phyloP scores from a whole-genome alignment of 2,113 vertebrate genomes.

The Sitta europaea region DNA sequence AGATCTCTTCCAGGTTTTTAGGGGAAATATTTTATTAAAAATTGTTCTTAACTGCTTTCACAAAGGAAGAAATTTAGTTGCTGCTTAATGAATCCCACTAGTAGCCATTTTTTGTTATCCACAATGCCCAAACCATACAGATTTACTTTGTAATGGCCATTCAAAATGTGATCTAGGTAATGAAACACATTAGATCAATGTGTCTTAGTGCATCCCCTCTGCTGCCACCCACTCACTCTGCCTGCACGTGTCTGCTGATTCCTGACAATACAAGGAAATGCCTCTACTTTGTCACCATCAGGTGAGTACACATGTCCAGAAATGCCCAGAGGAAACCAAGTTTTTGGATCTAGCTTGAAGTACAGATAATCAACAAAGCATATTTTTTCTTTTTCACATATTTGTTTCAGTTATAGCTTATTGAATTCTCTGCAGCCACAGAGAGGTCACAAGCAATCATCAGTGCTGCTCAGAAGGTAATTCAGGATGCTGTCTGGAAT shows the following conservation, averaged over 20 bases:
- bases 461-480: not conserved
- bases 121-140: not conserved
- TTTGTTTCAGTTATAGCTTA: slow-evolving; percentile 46
- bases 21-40: not conserved
- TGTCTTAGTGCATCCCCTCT: not conserved
- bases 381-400: not conserved
- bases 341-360: not conserved
- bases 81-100: not conserved
- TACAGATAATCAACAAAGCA: not conserved
- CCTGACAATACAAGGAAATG: not conserved
- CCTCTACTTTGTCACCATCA: not conserved
- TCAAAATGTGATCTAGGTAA: slow-evolving; percentile 39
- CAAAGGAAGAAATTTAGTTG: not conserved
- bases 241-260: not conserved
- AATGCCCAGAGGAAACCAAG: not conserved
- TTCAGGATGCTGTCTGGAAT: not conserved
- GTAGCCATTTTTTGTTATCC: not conserved
- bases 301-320: not conserved
- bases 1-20: not conserved
- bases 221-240: not conserved
- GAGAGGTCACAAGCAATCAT: not conserved
- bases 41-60: not conserved
- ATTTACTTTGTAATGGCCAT: slow-evolving; percentile 20
- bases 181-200: not conserved
- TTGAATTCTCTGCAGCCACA: not conserved